A percentile compares a stretch with the other conserved stretches of the same genome.
Evolutionary conservation across 2,888 invertebrate species (phyloP).

Genomic region (Conus canariensis): DNA sequence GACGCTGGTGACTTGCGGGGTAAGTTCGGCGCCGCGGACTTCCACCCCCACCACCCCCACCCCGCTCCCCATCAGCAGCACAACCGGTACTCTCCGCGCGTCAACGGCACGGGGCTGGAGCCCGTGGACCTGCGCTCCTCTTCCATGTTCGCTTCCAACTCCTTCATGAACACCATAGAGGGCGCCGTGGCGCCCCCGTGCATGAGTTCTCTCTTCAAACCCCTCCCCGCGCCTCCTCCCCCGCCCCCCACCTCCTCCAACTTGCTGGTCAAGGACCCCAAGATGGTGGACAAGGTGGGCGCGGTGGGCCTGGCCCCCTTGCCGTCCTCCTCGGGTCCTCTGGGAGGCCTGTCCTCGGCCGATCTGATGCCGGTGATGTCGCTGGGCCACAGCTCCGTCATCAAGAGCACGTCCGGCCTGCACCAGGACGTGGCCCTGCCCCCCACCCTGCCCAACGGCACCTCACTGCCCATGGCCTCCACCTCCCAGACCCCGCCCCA

Average conservation of each 20-base stretch:
- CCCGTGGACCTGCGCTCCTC: conserved; percentile 70
- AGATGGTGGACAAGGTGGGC: neutral
- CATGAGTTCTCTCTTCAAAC: conserved; percentile 60
- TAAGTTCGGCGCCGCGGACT: conserved; percentile 67
- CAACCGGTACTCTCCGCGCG: conserved; percentile 64
- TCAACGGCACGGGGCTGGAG: conserved; percentile 68
- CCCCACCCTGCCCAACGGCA: conserved; percentile 29
- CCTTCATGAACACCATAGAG: conserved; percentile 62
- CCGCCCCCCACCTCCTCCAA: conserved; percentile 21
- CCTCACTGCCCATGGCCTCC: conserved; percentile 29
- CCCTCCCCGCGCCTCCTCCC: conserved; percentile 3
- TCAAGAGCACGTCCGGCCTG: conserved; percentile 55
- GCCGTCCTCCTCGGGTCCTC: conserved; percentile 25
- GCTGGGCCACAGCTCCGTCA: conserved; percentile 65
- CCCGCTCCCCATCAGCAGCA: conserved; percentile 22
- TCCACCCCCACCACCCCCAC: conserved; percentile 36
- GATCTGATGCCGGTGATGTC: conserved; percentile 48
- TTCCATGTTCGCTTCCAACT: conserved; percentile 63
- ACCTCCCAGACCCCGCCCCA: conserved; percentile 34
- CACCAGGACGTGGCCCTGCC: conserved; percentile 5
- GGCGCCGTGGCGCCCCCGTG: conserved; percentile 60
- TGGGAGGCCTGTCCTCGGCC: conserved; percentile 36
- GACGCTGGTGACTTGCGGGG: conserved; percentile 45
- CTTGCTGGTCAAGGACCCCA: conserved; percentile 36
- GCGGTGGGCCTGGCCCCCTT: neutral